Conservation (phyloP, 2,113 vertebrate genomes). For the Limnothrissa miodon region DNA sequence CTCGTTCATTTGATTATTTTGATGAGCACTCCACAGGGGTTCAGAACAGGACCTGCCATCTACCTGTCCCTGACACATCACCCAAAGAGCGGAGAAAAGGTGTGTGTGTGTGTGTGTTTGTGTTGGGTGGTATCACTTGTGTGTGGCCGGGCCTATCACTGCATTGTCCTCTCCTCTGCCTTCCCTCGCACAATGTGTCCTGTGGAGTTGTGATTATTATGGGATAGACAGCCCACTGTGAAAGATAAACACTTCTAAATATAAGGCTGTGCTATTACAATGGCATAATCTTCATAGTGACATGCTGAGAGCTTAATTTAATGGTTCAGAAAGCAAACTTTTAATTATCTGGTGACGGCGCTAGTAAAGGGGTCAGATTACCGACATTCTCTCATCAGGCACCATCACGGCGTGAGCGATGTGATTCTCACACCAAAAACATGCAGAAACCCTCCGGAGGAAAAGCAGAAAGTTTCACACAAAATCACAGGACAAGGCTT, state of each 20-base stretch:
- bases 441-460: neutral
- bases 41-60: slow-evolving; percentile 32
- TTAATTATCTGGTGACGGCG: slow-evolving; percentile 38
- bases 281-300: slow-evolving; percentile 37
- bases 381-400: neutral
- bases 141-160: neutral
- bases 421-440: neutral
- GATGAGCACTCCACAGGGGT: slow-evolving; percentile 23
- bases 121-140: neutral
- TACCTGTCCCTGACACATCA: slow-evolving; percentile 36
- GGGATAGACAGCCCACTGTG: slow-evolving; percentile 37
- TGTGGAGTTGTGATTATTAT: slow-evolving; percentile 16
- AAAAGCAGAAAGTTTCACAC: neutral
- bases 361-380: neutral
- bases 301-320: slow-evolving; percentile 49
- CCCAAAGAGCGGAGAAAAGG: slow-evolving; percentile 13
- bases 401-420: neutral
- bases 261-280: slow-evolving; percentile 41
- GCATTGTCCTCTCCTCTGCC: neutral
- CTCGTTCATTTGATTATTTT: slow-evolving; percentile 15
- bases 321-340: slow-evolving; percentile 44
- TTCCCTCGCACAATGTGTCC: neutral
- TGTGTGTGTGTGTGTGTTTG: slow-evolving; percentile 4
- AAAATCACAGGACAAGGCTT: neutral
- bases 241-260: slow-evolving; percentile 44